Conservation (phyloP, 2,113 vertebrate genomes). For the Engystomops pustulosus region DNA sequence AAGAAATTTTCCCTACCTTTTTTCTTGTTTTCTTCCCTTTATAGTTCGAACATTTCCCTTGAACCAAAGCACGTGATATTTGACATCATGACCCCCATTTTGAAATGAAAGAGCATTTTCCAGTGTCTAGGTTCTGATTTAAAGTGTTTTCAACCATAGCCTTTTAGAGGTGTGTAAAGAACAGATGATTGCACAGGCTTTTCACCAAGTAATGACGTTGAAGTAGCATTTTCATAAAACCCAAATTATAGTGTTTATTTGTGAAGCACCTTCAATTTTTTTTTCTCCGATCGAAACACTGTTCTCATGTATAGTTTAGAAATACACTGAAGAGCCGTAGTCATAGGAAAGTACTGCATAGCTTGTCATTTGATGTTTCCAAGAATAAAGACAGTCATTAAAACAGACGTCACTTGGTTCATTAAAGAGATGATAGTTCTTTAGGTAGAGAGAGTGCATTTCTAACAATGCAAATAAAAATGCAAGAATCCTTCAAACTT, state of each 20-base stretch:
- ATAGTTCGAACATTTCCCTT: constrained; percentile 56
- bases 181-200: constrained; percentile 69
- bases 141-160: constrained; percentile 63
- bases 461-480: not conserved
- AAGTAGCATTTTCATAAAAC: constrained; percentile 67
- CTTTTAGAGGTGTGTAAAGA: constrained; percentile 63
- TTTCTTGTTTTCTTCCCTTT: constrained; percentile 59
- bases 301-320: constrained; percentile 12
- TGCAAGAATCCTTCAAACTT: too few species aligned
- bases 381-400: not conserved
- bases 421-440: not conserved
- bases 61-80: constrained; percentile 59
- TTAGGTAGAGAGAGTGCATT: not conserved
- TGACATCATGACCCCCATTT: constrained; percentile 62
- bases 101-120: constrained; percentile 62
- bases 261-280: constrained; percentile 62
- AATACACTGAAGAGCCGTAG: constrained; percentile 24
- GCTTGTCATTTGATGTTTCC: not conserved
- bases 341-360: not conserved
- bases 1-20: constrained; percentile 39
- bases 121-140: constrained; percentile 65
- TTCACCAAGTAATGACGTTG: constrained; percentile 65
- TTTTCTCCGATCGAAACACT: constrained; percentile 41
- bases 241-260: constrained; percentile 63
- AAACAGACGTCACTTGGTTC: not conserved